Evolutionary conservation across 2,113 vertebrate species (phyloP).

Genomic region (Brachyhypopomus gauderio): DNA sequence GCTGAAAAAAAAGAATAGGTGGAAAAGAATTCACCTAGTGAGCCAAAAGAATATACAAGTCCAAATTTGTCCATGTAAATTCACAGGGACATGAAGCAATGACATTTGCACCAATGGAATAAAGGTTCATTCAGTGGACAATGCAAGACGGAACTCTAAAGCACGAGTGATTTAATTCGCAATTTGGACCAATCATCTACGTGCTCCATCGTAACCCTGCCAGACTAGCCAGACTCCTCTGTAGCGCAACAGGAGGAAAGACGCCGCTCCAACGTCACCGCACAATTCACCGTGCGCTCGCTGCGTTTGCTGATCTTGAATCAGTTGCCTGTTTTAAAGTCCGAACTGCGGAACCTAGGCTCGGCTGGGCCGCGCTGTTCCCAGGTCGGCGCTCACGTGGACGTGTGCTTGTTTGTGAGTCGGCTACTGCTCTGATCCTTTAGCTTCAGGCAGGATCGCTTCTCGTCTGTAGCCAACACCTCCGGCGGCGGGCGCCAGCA

Average conservation of each 20-base stretch:
- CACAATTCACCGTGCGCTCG: too few species aligned
- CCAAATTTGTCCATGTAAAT: neutral
- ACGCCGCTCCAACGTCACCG: neutral
- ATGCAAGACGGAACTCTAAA: neutral
- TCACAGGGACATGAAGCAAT: neutral
- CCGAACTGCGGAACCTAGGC: too few species aligned
- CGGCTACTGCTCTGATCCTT: conserved; percentile 93
- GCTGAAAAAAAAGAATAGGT: neutral
- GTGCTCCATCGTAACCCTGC: neutral
- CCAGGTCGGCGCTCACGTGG: conserved; percentile 70
- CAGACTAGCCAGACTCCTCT: neutral
- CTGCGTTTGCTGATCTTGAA: neutral
- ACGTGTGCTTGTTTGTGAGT: conserved; percentile 90
- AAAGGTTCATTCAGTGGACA: neutral
- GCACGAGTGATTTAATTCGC: neutral
- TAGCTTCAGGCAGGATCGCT: conserved; percentile 91
- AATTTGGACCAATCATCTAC: neutral
- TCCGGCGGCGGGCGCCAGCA: conserved; percentile 93
- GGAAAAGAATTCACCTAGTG: neutral
- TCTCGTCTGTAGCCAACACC: conserved; percentile 87
- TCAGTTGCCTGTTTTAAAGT: neutral
- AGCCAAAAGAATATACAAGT: neutral
- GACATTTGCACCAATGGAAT: neutral
- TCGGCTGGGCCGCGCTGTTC: too few species aligned
- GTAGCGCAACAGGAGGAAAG: neutral